Evolutionary conservation across 2,888 invertebrate genomes (phyloP).

Genomic region (Rhaphigaster nebulosa): DNA sequence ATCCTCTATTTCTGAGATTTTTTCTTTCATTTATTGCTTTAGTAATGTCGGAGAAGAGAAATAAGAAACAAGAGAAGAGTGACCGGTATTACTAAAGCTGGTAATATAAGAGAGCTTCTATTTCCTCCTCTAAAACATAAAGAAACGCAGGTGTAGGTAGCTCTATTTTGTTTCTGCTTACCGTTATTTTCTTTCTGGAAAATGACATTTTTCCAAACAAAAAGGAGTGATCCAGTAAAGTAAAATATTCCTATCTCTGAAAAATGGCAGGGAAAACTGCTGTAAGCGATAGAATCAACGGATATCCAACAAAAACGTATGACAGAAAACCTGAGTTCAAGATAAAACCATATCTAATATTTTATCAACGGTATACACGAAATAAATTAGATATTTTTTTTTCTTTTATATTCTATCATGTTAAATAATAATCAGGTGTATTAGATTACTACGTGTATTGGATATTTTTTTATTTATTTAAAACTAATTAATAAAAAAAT

Average conservation of each 20-base stretch:
- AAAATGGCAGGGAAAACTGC: not conserved
- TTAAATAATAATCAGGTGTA: no score
- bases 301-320: not conserved
- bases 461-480: no score
- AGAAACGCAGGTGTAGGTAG: slow-evolving; percentile 21
- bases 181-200: not conserved
- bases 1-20: no score
- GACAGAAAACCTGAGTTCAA: not conserved
- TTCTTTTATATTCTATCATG: no score
- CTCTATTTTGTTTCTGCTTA: not conserved
- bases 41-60: not conserved
- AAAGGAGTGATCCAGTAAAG: not conserved
- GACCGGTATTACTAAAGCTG: not conserved
- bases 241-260: not conserved
- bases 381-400: no score
- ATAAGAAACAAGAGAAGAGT: not conserved
- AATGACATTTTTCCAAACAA: not conserved
- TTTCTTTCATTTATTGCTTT: not conserved
- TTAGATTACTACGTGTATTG: no score
- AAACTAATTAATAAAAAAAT: no score
- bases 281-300: not conserved
- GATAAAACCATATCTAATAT: not conserved
- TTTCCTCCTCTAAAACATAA: not conserved
- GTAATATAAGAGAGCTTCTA: not conserved
- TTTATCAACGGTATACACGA: not conserved